Percentiles rank a stretch among this genome's conserved stretches.
These are phyloP conservation scores for Athene noctua DNA, from an alignment of 2,113 vertebrate genomes.

Conservation along the genomic window DNA sequence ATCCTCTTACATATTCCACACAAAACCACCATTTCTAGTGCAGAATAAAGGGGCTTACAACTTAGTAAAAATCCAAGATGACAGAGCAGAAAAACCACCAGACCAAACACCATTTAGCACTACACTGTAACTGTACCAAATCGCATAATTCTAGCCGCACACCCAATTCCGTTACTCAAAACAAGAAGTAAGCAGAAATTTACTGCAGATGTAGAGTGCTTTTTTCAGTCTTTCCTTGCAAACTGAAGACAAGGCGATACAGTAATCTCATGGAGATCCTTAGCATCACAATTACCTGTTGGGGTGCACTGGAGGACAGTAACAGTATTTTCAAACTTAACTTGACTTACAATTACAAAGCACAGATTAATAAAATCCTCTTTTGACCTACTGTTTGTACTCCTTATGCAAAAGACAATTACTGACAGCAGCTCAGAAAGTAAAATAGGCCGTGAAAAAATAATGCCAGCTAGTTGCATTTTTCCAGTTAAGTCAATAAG, in stretches of 20 bases:
- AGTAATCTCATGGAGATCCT: not conserved
- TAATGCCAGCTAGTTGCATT: not conserved
- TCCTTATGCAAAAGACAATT: too few relatives aligned
- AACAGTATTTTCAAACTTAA: not conserved
- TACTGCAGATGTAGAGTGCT: too few relatives aligned
- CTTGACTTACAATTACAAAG: not conserved
- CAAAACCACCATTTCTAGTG: not conserved
- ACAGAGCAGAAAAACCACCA: not conserved
- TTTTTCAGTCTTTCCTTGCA: rapidly evolving
- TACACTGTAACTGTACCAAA: not conserved
- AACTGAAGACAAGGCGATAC: not conserved
- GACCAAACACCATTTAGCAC: not conserved
- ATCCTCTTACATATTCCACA: not conserved
- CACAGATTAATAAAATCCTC: not conserved
- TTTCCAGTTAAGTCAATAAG: not conserved
- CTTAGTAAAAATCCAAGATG: not conserved
- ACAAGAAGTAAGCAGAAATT: not conserved
- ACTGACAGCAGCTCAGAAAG: not conserved
- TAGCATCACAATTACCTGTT: not conserved
- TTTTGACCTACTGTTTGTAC: not conserved
- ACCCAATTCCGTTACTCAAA: rapidly evolving
- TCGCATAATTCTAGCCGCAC: not conserved
- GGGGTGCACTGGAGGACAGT: not conserved
- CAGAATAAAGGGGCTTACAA: not conserved
- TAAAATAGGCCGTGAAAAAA: not conserved